Percentiles rank a stretch among this genome's conserved stretches.
Conservation (phyloP, 2,888 invertebrate genomes). For the Eristalinus sepulchralis region DNA sequence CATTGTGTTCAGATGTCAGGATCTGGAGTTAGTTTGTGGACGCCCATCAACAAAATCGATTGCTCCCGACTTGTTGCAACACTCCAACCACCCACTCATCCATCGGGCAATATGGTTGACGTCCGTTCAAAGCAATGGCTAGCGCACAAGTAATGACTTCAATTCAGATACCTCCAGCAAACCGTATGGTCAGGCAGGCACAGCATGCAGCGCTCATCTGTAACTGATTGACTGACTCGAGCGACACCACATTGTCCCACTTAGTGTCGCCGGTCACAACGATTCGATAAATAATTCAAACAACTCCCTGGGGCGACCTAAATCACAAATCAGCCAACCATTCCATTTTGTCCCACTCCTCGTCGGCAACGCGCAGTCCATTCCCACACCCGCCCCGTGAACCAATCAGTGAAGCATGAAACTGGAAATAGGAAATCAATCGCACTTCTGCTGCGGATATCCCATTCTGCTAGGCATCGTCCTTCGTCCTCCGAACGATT, state of each 20-base stretch:
- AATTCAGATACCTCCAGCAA: neutral
- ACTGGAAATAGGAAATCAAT: constrained; percentile 71
- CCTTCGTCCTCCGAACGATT: neutral
- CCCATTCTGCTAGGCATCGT: constrained; percentile 34
- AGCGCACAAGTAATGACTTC: neutral
- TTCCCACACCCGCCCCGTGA: constrained; percentile 5
- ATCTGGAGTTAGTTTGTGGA: no score
- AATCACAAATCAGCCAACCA: constrained; percentile 68
- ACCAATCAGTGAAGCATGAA: constrained; percentile 67
- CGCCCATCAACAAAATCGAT: no score
- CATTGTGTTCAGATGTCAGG: no score
- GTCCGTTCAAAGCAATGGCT: neutral
- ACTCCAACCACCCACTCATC: no score
- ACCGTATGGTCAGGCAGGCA: no score
- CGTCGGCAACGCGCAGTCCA: neutral
- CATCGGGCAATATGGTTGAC: neutral
- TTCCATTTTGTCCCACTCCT: constrained; percentile 22
- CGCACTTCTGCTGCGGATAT: constrained; percentile 66
- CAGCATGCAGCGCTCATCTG: constrained; percentile 39
- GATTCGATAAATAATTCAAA: constrained; percentile 68
- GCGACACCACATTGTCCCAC: constrained; percentile 63
- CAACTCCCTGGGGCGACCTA: constrained; percentile 65
- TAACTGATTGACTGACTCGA: constrained; percentile 61
- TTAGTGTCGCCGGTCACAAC: constrained; percentile 58
- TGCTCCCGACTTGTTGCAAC: no score